Percentiles rank a stretch among this genome's conserved stretches.
phyloP scores from a whole-genome alignment of 2,888 invertebrate species.

The Cremastobaeus sp. region DNA sequence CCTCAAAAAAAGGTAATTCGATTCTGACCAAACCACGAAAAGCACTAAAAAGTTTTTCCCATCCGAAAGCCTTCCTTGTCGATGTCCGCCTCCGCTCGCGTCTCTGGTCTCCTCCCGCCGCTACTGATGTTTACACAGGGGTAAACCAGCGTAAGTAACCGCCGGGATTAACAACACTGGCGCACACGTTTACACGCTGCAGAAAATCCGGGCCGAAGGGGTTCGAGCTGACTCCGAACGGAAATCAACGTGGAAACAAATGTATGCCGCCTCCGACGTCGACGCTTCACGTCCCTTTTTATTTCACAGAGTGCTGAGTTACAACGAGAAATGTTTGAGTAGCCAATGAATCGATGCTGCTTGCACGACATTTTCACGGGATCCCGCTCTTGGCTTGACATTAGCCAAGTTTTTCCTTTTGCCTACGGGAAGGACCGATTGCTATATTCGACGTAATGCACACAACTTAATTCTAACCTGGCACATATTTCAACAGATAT shows the following conservation, averaged over 20 bases:
- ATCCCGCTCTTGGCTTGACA: no score
- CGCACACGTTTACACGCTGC: conserved; percentile 60
- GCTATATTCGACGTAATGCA: no score
- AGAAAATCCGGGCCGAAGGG: conserved; percentile 37
- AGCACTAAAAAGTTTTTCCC: conserved; percentile 64
- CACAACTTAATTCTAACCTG: no score
- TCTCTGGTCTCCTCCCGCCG: no score
- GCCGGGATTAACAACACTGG: conserved; percentile 65
- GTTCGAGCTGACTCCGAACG: conserved; percentile 51
- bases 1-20: conserved; percentile 62
- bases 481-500: no score
- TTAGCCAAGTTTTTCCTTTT: no score
- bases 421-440: no score
- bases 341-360: conserved; percentile 7
- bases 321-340: conserved; percentile 28
- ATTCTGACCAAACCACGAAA: conserved; percentile 60
- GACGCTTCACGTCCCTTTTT: conserved; percentile 3
- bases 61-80: conserved; percentile 50
- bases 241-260: conserved; percentile 64
- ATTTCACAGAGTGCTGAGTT: conserved; percentile 25
- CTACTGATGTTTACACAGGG: conserved; percentile 62
- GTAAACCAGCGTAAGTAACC: conserved; percentile 66
- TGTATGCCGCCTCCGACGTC: conserved; percentile 26
- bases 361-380: background rate
- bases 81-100: conserved; percentile 12